These are phyloP conservation scores for Platygyra sinensis DNA, from an alignment of 64 coral and sea anemone species.

Conservation along the genomic window DNA sequence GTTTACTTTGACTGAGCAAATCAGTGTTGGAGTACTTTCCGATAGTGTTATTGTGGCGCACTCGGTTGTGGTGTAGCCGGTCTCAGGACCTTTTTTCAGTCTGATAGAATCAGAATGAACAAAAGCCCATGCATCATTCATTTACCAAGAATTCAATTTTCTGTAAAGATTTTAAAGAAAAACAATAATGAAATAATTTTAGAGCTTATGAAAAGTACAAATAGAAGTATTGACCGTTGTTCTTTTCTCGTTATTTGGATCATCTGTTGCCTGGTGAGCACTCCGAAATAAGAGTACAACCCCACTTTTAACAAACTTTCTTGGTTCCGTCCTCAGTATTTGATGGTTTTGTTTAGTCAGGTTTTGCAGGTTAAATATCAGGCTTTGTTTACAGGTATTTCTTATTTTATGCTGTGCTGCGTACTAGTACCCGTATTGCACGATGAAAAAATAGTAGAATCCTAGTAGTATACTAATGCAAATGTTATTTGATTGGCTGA, in stretches of 20 bases:
- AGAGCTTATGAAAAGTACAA: conserved; percentile 37
- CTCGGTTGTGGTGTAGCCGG: background rate
- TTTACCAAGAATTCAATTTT: conserved; percentile 41
- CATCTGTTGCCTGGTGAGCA: background rate
- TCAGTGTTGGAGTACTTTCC: conserved; percentile 1
- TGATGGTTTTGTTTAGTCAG: no score
- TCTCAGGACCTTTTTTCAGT: background rate
- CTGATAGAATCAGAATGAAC: background rate
- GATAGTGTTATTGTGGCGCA: background rate
- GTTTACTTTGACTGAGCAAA: conserved; percentile 9
- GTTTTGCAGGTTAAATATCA: no score
- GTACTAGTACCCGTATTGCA: no score
- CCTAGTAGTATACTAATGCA: no score
- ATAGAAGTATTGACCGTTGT: conserved; percentile 2
- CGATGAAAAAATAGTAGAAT: no score
- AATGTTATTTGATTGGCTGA: no score
- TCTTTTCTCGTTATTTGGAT: background rate
- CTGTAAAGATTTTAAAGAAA: conserved; percentile 47
- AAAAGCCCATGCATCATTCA: background rate
- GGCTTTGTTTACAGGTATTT: no score
- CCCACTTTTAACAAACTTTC: no score
- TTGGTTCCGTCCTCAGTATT: no score
- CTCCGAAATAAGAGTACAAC: no score
- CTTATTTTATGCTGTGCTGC: no score
- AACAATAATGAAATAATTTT: conserved; percentile 42